These are phyloP conservation scores for Drosophila bocki DNA, from an alignment of 1,140 invertebrate species.

Conservation along the genomic window DNA sequence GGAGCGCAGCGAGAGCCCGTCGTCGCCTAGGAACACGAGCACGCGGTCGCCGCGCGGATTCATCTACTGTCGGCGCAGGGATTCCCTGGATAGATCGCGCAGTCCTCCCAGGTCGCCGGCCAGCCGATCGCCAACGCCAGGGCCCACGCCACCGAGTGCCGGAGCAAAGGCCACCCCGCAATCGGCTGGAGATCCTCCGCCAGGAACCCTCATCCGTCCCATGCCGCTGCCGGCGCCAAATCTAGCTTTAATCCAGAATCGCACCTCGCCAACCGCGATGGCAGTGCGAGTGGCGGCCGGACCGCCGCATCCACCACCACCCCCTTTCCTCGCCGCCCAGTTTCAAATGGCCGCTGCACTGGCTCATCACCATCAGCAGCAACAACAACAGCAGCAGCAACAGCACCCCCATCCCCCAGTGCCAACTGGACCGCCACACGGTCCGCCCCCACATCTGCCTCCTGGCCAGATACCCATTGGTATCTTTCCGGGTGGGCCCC, in stretches of 20 bases:
- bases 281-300: conserved; percentile 75
- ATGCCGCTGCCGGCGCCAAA: conserved; percentile 73
- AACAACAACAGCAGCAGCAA: conserved; percentile 85
- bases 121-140: conserved; percentile 58
- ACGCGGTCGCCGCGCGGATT: conserved; percentile 60
- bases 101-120: conserved; percentile 76
- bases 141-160: conserved; percentile 51
- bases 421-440: conserved; percentile 76
- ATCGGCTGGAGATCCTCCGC: conserved; percentile 54
- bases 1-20: conserved; percentile 65
- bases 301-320: conserved; percentile 83
- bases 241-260: conserved; percentile 72
- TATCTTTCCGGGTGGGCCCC: conserved; percentile 82
- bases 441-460: conserved; percentile 86
- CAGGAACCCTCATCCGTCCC: conserved; percentile 85
- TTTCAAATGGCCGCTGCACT: conserved; percentile 89
- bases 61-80: conserved; percentile 69
- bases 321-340: conserved; percentile 89
- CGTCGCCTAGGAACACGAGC: conserved; percentile 41
- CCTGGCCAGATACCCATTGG: conserved; percentile 83
- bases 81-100: conserved; percentile 76
- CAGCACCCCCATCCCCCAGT: conserved; percentile 69
- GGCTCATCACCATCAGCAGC: conserved; percentile 84
- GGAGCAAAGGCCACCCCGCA: conserved; percentile 17
- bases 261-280: conserved; percentile 55